Evolutionary conservation across 2,888 invertebrate genomes (phyloP), one percentile per base, ranked within the genome.

Genomic region (Lepidochitona cinerea): DNA sequence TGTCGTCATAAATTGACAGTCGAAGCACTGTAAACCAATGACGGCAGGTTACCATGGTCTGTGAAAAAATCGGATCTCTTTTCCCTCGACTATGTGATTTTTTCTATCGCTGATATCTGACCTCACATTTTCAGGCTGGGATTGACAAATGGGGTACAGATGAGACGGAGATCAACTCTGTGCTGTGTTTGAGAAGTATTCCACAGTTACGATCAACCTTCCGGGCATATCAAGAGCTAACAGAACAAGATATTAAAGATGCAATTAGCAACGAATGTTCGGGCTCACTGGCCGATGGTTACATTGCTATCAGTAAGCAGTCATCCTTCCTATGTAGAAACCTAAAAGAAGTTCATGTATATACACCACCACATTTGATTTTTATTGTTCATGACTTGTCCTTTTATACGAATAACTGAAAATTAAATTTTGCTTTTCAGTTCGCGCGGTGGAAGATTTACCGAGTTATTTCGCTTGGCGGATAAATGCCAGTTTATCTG

Each of bases 41-140:
- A n/a, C n/a, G n/a, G n/a, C n/a, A n/a, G n/a, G n/a, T n/a, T n/a
- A n/a, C n/a, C n/a, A n/a, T n/a, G n/a, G n/a, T n/a, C n/a, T n/a
- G n/a, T n/a, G n/a, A n/a, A n/a, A n/a, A n/a, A n/a, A n/a, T n/a
- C n/a, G n/a, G n/a, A n/a, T n/a, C n/a, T n/a, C n/a, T n/a, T n/a
- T n/a, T n/a, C n/a, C n/a, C n/a, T n/a, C n/a, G n/a, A n/a, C n/a
- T n/a, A n/a, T n/a, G n/a, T n/a, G n/a, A n/a, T n/a, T n/a, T n/a
- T n/a, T n/a, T n/a, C n/a, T n/a, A n/a, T n/a, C n/a, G n/a, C n/a
- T n/a, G n/a, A n/a, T n/a, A n/a, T n/a, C n/a, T n/a, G n/a, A n/a
- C n/a, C n/a, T n/a, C n/a, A n/a, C n/a, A n/a, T 59, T 32, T 29
- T 37, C 76, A 87, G 87, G 88, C 87, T 32, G 88, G 87, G n/a